Evolutionary conservation across 1,140 invertebrate species (phyloP), one percentile per base, ranked within the genome.

Genomic region (Drosophila gunungcola): DNA sequence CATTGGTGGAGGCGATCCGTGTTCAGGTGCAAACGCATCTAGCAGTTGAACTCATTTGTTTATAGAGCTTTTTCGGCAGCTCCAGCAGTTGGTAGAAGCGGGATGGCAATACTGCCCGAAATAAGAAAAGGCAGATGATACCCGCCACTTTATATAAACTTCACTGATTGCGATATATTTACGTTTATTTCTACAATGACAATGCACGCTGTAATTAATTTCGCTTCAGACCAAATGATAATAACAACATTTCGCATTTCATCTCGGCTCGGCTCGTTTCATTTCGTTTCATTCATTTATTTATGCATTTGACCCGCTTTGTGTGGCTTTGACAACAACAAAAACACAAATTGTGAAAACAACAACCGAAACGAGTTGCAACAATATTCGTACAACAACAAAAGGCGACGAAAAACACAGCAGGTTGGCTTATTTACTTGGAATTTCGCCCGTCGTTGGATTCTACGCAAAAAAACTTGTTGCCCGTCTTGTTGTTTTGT

Each of bases 231-330:
- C 70, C 52, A 53, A 74, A 52, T 41, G 36, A 73, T 73, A 73
- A 74, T 55, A 58, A 54, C 46, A 52, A 67, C 38, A 56, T 77
- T 78, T 48, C 46, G 72, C 55, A 53, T 70, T 55, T 80, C 39
- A 67, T 68, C 58, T 78, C 52, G 53, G 64, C 58, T 78, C 46
- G 53, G 64, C 73, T 73, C 61, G 72, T 73, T 86, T 78, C 43
- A 53, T 70, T 85, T 67, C 61, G 70, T 58, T 61, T 73, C 54
- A 43, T 62, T 82, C 58, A 69, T 83, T 83, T 80, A 67, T 81
- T 78, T 84, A 84, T 84, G 84, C 67, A 80, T 72, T 84, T 88
- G 84, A 88, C 84, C 84, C 80, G 84, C 84, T 88, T 88, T 65
- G 78, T 57, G 76, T 60, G 76, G 77, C 75, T 80, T 69, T 68